Percentiles rank a stretch among this genome's conserved stretches.
phyloP scores from a whole-genome alignment of 2,113 vertebrate genomes.

The Lota lota region DNA sequence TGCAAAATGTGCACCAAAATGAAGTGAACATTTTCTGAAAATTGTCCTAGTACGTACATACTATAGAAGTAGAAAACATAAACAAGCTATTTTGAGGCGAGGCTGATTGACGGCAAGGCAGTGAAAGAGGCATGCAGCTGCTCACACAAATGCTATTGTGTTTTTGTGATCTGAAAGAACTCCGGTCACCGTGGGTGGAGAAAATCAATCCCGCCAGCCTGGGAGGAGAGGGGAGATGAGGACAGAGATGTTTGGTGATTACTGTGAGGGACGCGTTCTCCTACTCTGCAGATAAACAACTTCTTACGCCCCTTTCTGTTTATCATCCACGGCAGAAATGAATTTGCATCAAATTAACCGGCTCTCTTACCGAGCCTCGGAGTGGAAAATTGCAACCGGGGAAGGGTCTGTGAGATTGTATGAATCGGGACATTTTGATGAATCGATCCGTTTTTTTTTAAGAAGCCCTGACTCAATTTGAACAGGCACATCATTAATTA shows the following conservation, averaged over 20 bases:
- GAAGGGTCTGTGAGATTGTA: not conserved
- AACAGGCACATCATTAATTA: constrained; percentile 35
- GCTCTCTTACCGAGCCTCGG: constrained; percentile 19
- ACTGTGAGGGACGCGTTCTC: not conserved
- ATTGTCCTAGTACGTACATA: too few relatives aligned
- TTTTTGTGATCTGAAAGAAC: not conserved
- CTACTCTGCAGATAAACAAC: constrained; percentile 31
- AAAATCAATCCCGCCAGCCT: not conserved
- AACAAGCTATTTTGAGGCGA: too few relatives aligned
- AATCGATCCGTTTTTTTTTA: constrained; percentile 30
- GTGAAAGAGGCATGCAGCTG: not conserved
- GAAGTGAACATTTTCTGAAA: too few relatives aligned
- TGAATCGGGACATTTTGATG: constrained; percentile 44
- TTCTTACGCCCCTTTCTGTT: constrained; percentile 33
- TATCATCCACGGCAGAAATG: constrained; percentile 38
- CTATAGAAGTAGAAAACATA: too few relatives aligned
- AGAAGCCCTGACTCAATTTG: constrained; percentile 24
- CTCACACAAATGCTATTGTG: not conserved
- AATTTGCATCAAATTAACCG: constrained; percentile 47
- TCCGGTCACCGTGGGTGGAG: not conserved
- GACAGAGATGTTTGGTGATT: not conserved
- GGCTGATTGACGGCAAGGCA: too few relatives aligned
- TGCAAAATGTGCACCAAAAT: too few relatives aligned
- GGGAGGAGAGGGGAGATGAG: not conserved
- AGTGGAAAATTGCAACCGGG: constrained; percentile 21